Conservation (phyloP, 2,113 vertebrate species). For the Odobenus rosmarus region DNA sequence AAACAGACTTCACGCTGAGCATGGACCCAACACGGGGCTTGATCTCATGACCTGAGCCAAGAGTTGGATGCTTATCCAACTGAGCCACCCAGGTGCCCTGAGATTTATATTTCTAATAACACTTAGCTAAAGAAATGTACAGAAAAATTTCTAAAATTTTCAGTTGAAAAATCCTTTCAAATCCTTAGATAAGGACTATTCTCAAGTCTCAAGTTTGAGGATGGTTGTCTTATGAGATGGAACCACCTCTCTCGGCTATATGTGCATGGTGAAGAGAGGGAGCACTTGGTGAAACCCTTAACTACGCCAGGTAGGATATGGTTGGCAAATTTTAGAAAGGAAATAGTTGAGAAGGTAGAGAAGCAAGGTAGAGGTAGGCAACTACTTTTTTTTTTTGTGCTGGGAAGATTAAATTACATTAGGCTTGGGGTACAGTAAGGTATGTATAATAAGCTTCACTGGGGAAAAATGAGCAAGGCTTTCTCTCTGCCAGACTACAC, state of each 20-base stretch:
- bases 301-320: background rate
- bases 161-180: background rate
- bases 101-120: background rate
- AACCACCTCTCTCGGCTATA: background rate
- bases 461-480: background rate
- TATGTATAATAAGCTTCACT: background rate
- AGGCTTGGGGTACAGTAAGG: background rate
- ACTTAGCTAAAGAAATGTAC: background rate
- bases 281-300: background rate
- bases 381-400: background rate
- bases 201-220: background rate
- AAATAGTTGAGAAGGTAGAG: background rate
- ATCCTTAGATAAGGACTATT: background rate
- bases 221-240: background rate
- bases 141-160: background rate
- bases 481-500: background rate
- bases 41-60: background rate
- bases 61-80: background rate
- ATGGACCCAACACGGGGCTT: background rate
- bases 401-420: background rate
- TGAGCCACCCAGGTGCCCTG: background rate
- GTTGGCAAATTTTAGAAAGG: background rate
- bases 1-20: background rate
- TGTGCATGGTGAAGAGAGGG: background rate
- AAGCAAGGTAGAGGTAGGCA: background rate